Evolutionary conservation across 2,888 invertebrate genomes (phyloP).

Genomic region (Zootermopsis nevadensis): DNA sequence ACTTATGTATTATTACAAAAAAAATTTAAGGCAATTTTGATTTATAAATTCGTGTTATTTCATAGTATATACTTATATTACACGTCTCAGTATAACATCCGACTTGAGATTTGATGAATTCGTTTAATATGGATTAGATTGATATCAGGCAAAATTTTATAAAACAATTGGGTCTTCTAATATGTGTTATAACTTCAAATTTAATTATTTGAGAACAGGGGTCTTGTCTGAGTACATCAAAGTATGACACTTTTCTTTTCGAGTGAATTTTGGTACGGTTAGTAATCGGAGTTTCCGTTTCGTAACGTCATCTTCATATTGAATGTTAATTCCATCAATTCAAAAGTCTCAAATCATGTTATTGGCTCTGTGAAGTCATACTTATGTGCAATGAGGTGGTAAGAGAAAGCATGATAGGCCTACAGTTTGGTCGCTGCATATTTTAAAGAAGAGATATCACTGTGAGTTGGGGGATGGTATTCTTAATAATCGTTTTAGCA

Average conservation of each 20-base stretch:
- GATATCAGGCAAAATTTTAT: background rate
- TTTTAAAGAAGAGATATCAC: background rate
- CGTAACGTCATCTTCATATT: background rate
- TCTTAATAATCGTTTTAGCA: slow-evolving; percentile 30
- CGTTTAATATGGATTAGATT: background rate
- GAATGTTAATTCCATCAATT: background rate
- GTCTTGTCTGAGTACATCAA: too few species aligned
- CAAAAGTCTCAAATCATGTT: slow-evolving; percentile 11
- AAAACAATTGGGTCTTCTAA: background rate
- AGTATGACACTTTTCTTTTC: too few species aligned
- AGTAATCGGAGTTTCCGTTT: background rate
- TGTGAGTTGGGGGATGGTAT: slow-evolving; percentile 25
- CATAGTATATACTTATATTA: background rate
- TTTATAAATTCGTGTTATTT: background rate
- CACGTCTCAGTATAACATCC: background rate
- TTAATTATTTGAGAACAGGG: too few species aligned
- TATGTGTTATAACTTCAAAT: too few species aligned
- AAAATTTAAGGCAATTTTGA: background rate
- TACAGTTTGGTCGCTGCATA: background rate
- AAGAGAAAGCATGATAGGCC: slow-evolving; percentile 22
- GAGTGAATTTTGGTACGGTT: too few species aligned
- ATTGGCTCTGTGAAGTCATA: slow-evolving; percentile 20
- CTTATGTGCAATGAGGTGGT: slow-evolving; percentile 35
- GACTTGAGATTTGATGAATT: background rate
- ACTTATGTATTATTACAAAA: background rate